Conservation (phyloP, 2,888 invertebrate species). For the Meandrusa payeni region DNA sequence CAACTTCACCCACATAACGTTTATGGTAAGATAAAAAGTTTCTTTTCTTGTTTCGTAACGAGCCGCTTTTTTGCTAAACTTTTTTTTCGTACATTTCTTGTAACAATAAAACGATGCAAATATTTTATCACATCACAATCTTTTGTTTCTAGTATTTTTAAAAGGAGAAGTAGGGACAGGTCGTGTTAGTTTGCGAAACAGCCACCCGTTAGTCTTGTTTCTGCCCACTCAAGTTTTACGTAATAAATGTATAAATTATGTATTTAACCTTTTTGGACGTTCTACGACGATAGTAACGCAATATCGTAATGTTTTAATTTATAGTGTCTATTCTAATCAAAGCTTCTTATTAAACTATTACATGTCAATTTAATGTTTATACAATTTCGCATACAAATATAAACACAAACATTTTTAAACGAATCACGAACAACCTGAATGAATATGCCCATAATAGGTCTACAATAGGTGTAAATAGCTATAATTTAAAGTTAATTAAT, state of each 20-base stretch:
- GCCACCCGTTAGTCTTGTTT: conserved; percentile 2
- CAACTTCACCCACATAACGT: conserved; percentile 72
- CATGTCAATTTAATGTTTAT: too few relatives aligned
- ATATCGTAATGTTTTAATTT: too few relatives aligned
- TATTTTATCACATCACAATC: not conserved
- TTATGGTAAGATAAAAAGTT: conserved; percentile 75
- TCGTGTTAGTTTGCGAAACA: conserved; percentile 27
- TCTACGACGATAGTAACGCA: not conserved
- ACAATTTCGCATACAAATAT: too few relatives aligned
- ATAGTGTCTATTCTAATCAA: too few relatives aligned
- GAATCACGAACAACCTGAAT: too few relatives aligned
- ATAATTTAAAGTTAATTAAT: too few relatives aligned
- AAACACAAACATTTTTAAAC: too few relatives aligned
- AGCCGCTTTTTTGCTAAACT: conserved; percentile 39
- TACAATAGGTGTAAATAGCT: too few relatives aligned
- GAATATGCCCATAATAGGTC: too few relatives aligned
- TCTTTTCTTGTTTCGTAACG: conserved; percentile 71
- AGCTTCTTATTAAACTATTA: too few relatives aligned
- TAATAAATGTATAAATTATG: conserved; percentile 22
- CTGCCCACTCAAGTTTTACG: conserved; percentile 30
- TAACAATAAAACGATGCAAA: not conserved
- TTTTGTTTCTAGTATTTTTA: conserved; percentile 8
- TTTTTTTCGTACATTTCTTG: conserved; percentile 25
- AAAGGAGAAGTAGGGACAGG: conserved; percentile 5
- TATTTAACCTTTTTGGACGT: conserved; percentile 6